Percentiles rank a stretch among this genome's conserved stretches.
phyloP scores from a whole-genome alignment of 2,888 invertebrate species.

The Anagyrus pseudococci region DNA sequence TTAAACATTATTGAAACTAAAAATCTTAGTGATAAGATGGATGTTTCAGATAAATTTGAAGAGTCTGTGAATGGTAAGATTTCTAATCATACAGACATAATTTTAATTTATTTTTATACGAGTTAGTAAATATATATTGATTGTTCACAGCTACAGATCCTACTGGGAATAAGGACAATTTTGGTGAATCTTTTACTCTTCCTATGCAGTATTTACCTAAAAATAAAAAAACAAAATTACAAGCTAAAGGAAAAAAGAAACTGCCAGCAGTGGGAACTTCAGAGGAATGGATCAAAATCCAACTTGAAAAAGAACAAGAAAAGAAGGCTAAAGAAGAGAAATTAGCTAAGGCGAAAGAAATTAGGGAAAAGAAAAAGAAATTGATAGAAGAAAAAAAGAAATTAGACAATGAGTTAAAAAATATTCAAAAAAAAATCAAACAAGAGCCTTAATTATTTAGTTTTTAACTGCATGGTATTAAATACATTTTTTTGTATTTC shows the following conservation, averaged over 20 bases:
- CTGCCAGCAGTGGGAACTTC: constrained; percentile 11
- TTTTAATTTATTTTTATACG: too few relatives aligned
- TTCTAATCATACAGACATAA: too few relatives aligned
- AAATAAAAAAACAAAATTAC: constrained; percentile 6
- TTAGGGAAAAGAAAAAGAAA: constrained; percentile 2
- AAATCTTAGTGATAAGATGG: too few relatives aligned
- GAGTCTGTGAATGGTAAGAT: too few relatives aligned
- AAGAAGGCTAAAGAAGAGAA: constrained; percentile 8
- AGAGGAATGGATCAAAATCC: constrained; percentile 2
- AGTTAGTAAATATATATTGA: neutral
- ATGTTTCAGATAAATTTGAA: too few relatives aligned
- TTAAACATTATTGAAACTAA: too few relatives aligned
- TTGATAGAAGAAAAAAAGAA: constrained; percentile 2
- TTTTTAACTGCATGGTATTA: too few relatives aligned
- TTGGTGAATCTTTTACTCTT: constrained; percentile 4
- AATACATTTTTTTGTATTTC: too few relatives aligned
- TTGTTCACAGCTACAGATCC: too few relatives aligned
- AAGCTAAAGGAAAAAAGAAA: constrained; percentile 6
- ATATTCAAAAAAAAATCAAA: neutral
- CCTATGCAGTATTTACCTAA: constrained; percentile 8
- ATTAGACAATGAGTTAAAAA: constrained; percentile 8
- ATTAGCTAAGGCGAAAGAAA: constrained; percentile 3
- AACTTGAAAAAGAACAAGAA: constrained; percentile 10
- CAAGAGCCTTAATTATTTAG: neutral
- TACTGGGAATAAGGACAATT: neutral